Conservation (phyloP, 2,888 invertebrate species). For the Nipponacmea schrenckii region DNA sequence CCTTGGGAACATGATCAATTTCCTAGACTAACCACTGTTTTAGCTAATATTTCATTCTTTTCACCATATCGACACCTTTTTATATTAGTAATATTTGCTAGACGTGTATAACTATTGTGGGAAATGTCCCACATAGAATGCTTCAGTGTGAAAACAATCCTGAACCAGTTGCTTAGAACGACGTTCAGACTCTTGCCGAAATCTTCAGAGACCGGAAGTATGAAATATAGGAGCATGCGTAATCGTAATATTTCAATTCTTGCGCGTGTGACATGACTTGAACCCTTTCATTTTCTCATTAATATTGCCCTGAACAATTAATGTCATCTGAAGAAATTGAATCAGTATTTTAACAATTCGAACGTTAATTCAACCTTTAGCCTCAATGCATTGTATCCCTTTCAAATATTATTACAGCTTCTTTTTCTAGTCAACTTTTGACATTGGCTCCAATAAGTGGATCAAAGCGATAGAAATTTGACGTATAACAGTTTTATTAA, state of each 20-base stretch:
- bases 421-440: slow-evolving; percentile 7
- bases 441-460: slow-evolving; percentile 7
- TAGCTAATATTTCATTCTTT: neutral
- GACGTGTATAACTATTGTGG: neutral
- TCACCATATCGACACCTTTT: neutral
- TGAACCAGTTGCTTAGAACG: neutral
- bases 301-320: neutral
- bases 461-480: neutral
- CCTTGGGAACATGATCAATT: neutral
- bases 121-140: no score
- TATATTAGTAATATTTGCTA: slow-evolving; percentile 6
- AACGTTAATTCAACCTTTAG: neutral
- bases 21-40: neutral
- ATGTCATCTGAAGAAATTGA: slow-evolving; percentile 1
- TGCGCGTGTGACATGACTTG: neutral
- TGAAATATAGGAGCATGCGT: neutral
- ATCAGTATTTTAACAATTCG: neutral
- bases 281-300: slow-evolving; percentile 6
- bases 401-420: neutral
- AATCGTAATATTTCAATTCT: neutral
- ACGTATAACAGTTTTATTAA: neutral
- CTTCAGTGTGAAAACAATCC: no score
- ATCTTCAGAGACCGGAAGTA: slow-evolving; percentile 4
- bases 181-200: neutral
- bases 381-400: neutral